phyloP scores from a whole-genome alignment of 1,140 invertebrate species.

The Mycetomoellerius zeteki region DNA sequence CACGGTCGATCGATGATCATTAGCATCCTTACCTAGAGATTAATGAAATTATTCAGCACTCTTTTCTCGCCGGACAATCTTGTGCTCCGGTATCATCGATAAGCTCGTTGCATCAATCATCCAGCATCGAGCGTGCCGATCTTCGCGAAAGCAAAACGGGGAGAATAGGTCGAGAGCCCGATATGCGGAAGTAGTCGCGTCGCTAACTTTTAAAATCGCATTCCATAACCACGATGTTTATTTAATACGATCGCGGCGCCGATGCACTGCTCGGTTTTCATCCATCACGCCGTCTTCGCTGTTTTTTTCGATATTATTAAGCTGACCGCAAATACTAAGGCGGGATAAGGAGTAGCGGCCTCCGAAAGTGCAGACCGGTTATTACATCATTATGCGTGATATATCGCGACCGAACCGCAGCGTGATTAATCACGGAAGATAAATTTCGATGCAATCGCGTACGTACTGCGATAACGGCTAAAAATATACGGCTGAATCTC shows the following conservation, averaged over 20 bases:
- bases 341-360: slow-evolving; percentile 47
- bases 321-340: background rate
- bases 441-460: slow-evolving; percentile 71
- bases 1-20: slow-evolving; percentile 40
- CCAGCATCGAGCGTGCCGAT: slow-evolving; percentile 56
- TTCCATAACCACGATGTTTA: slow-evolving; percentile 61
- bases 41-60: slow-evolving; percentile 56
- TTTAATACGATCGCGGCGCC: slow-evolving; percentile 58
- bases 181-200: background rate
- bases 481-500: slow-evolving; percentile 67
- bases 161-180: background rate
- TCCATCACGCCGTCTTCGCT: slow-evolving; percentile 50
- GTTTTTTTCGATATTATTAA: slow-evolving; percentile 65
- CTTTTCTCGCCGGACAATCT: background rate
- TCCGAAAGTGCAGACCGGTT: slow-evolving; percentile 65
- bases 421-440: slow-evolving; percentile 72
- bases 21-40: slow-evolving; percentile 42
- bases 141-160: background rate
- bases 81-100: slow-evolving; percentile 34
- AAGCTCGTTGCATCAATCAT: slow-evolving; percentile 59
- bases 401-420: slow-evolving; percentile 48
- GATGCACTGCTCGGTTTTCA: slow-evolving; percentile 45
- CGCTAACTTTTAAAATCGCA: slow-evolving; percentile 51
- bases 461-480: slow-evolving; percentile 58
- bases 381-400: slow-evolving; percentile 75